These are phyloP conservation scores for Eubucco bourcierii DNA, from an alignment of 2,113 vertebrate species.

Conservation along the genomic window DNA sequence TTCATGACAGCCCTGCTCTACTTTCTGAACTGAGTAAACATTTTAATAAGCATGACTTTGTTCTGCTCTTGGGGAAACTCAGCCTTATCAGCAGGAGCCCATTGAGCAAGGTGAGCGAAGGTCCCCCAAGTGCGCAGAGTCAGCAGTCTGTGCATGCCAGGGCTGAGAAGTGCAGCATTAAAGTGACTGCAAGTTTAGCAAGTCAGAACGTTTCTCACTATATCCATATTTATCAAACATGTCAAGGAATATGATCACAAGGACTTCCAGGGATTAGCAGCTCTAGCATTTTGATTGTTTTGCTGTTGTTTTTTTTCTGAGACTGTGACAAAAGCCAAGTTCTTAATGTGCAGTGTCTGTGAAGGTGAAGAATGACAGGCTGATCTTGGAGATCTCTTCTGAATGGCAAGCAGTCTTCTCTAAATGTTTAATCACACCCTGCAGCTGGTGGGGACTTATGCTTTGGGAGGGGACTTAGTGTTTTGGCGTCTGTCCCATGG, in stretches of 20 bases:
- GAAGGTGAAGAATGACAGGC: not conserved
- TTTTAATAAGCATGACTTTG: conserved; percentile 67
- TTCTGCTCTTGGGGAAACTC: conserved; percentile 54
- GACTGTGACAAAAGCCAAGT: conserved; percentile 52
- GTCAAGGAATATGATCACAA: conserved; percentile 57
- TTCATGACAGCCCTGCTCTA: conserved; percentile 42
- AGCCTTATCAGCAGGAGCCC: conserved; percentile 50
- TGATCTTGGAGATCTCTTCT: conserved; percentile 37
- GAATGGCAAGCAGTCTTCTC: not conserved
- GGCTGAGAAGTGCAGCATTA: conserved; percentile 30
- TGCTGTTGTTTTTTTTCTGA: not conserved
- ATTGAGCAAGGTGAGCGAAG: conserved; percentile 60
- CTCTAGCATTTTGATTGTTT: conserved; percentile 28
- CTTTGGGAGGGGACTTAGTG: conserved; percentile 17
- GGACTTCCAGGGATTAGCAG: conserved; percentile 68
- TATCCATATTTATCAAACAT: conserved; percentile 73
- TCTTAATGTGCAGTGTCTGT: conserved; percentile 12
- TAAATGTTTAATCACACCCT: conserved; percentile 5
- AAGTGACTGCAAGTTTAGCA: conserved; percentile 56
- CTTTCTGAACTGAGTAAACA: conserved; percentile 56
- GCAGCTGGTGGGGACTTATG: not conserved
- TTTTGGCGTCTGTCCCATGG: conserved; percentile 29
- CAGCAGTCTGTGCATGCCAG: conserved; percentile 46
- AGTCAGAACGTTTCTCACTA: conserved; percentile 68
- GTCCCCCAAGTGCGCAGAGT: conserved; percentile 55